Evolutionary conservation across 1,140 invertebrate species (phyloP), one percentile per base, ranked within the genome.

Genomic region (Leptopilina boulardi): DNA sequence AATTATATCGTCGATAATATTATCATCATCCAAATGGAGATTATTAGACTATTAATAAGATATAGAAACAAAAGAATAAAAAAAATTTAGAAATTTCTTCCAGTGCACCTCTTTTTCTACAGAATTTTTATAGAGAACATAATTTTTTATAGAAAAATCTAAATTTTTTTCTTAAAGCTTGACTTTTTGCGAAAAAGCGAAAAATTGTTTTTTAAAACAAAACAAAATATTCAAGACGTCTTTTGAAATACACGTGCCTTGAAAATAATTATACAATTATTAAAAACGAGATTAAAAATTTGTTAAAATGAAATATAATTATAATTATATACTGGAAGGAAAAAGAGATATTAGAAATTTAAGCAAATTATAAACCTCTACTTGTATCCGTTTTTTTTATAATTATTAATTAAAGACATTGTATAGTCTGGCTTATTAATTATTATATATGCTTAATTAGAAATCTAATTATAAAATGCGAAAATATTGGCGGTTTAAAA

Each of bases 11-110:
- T 66, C 81, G 77, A 70, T 84, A 84, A 88, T n/a, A n/a, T 84
- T 85, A 86, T 86, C 83, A 87, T 89, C 81, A 82, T 77, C 82
- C 80, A 82, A 71, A 87, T 85, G 85, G 90, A 91, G 90, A 91
- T 91, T 91, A 91, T 84, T 91, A 91, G 88, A 82, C 85, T 89
- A 88, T 79, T 85, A n/a, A 87, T 85, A 73, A 82, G 75, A 80
- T n/a, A 38, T 38, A 38, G 34, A 6, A 38, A n/a, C n/a, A n/a
- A n/a, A n/a, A n/a, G n/a, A 77, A 83, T 59, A 13, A 88, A 89
- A 80, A 74, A 70, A 83, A 87, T 87, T 83, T 83, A 86, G 76
- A 66, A 15, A 78, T 23, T 84, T 85, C 85, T 75, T 84, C 83
- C 76, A 79, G 85, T 84, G 76, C 80, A 77, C 79, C 77, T 82